Evolutionary conservation across 2,888 invertebrate species (phyloP).

Genomic region (Drosophila kanekoi): DNA sequence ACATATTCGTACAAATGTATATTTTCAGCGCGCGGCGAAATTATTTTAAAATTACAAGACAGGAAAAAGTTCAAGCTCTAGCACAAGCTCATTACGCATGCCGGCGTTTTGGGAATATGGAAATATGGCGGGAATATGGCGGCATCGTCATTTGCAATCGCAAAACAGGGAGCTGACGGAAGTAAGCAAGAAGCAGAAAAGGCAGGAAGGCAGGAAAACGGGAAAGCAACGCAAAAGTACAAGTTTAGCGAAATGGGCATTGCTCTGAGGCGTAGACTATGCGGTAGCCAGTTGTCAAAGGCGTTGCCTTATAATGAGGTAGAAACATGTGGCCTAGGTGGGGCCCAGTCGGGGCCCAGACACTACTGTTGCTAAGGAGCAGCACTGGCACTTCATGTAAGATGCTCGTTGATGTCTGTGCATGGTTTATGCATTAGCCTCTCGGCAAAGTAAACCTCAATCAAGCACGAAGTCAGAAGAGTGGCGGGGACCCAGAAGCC

Average conservation of each 20-base stretch:
- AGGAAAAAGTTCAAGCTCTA: conserved; percentile 55
- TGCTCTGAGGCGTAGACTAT: conserved; percentile 46
- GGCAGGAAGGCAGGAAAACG: background rate
- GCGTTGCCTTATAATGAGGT: conserved; percentile 69
- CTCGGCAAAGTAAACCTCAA: conserved; percentile 75
- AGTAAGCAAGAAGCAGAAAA: conserved; percentile 23
- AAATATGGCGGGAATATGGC: conserved; percentile 47
- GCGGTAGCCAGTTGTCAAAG: conserved; percentile 56
- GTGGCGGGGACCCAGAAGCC: conserved; percentile 17
- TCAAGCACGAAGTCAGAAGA: conserved; percentile 68
- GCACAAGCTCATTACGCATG: conserved; percentile 69
- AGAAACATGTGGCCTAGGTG: conserved; percentile 59
- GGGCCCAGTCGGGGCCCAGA: conserved; percentile 12
- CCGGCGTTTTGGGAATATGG: conserved; percentile 71
- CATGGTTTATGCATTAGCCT: conserved; percentile 79
- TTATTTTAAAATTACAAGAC: conserved; percentile 75
- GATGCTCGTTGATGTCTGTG: conserved; percentile 75
- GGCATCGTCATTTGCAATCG: conserved; percentile 44
- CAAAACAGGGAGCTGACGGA: conserved; percentile 23
- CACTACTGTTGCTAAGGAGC: conserved; percentile 44
- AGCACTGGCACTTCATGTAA: conserved; percentile 52
- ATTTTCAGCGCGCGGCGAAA: conserved; percentile 51
- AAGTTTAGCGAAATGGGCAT: conserved; percentile 55
- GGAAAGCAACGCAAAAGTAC: conserved; percentile 47
- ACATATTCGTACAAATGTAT: conserved; percentile 14